Percentiles rank a stretch among this genome's conserved stretches.
phyloP scores from a whole-genome alignment of 2,113 vertebrate species.

The Rhipidura dahli region DNA sequence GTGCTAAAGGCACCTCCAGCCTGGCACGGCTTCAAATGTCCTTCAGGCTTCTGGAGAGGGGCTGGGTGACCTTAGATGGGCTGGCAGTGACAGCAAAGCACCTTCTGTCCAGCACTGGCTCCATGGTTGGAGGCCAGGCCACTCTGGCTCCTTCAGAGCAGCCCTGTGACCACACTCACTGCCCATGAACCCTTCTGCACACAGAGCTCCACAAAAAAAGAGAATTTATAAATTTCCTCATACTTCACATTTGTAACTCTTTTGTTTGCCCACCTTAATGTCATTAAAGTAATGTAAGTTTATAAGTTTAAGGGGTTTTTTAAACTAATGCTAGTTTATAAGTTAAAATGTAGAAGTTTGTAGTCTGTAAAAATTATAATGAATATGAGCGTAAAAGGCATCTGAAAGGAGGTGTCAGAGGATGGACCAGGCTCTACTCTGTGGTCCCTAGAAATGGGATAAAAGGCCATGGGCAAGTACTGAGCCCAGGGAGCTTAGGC shows the following conservation, averaged over 20 bases:
- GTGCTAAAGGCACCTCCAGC: not conserved
- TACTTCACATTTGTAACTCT: not conserved
- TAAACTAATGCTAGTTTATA: not conserved
- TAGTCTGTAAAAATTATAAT: not conserved
- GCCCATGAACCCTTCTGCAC: too few species aligned
- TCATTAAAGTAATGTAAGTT: not conserved
- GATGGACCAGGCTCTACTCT: not conserved
- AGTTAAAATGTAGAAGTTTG: not conserved
- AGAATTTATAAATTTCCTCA: rapidly evolving
- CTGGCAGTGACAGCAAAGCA: not conserved
- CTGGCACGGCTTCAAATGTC: not conserved
- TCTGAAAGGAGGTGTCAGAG: not conserved
- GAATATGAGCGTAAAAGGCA: not conserved
- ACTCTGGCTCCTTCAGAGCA: not conserved
- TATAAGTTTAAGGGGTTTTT: not conserved
- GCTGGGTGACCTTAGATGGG: not conserved
- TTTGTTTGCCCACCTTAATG: not conserved
- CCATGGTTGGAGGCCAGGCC: not conserved
- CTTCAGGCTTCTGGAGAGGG: not conserved
- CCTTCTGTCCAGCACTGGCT: rapidly evolving
- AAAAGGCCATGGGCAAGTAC: not conserved
- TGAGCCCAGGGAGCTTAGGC: not conserved
- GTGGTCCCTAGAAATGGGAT: not conserved
- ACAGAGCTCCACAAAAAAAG: not conserved
- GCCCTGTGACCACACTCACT: not conserved